Percentiles rank a stretch among this genome's conserved stretches.
Conservation (phyloP, 2,113 vertebrate species). For the Vidua chalybeata region DNA sequence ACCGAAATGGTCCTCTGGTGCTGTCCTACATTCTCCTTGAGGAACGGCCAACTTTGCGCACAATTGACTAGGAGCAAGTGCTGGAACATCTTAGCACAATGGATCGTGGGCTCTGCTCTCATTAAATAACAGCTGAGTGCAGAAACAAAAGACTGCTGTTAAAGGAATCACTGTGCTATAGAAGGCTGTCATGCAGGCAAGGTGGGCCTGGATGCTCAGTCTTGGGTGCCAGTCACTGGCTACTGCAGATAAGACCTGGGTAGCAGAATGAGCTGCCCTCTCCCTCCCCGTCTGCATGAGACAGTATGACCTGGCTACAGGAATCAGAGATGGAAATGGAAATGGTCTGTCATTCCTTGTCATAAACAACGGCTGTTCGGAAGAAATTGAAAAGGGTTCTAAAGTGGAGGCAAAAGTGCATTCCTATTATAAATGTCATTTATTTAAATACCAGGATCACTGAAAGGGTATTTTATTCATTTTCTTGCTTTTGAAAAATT, state of each 20-base stretch:
- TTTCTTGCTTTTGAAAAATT: slow-evolving; percentile 57
- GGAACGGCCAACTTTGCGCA: neutral
- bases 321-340: slow-evolving; percentile 37
- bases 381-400: slow-evolving; percentile 31
- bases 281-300: neutral
- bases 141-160: neutral
- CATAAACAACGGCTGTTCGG: slow-evolving; percentile 1
- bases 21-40: neutral
- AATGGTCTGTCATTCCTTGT: slow-evolving; percentile 42
- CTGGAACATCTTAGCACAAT: neutral
- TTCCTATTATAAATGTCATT: slow-evolving; percentile 60
- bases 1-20: neutral
- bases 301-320: slow-evolving; percentile 13
- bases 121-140: neutral
- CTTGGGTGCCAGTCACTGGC: neutral
- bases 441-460: slow-evolving; percentile 60
- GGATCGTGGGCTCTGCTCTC: neutral
- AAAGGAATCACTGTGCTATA: neutral
- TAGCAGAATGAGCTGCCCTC: neutral
- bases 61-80: neutral
- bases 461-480: slow-evolving; percentile 54
- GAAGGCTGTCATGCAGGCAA: fast-evolving
- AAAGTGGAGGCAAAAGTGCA: slow-evolving; percentile 52
- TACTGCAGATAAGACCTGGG: neutral
- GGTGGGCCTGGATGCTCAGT: neutral